Percentiles rank a stretch among this genome's conserved stretches.
These are phyloP conservation scores for Ommatoiulus sabulosus DNA, from an alignment of 2,888 invertebrate genomes.

Conservation along the genomic window DNA sequence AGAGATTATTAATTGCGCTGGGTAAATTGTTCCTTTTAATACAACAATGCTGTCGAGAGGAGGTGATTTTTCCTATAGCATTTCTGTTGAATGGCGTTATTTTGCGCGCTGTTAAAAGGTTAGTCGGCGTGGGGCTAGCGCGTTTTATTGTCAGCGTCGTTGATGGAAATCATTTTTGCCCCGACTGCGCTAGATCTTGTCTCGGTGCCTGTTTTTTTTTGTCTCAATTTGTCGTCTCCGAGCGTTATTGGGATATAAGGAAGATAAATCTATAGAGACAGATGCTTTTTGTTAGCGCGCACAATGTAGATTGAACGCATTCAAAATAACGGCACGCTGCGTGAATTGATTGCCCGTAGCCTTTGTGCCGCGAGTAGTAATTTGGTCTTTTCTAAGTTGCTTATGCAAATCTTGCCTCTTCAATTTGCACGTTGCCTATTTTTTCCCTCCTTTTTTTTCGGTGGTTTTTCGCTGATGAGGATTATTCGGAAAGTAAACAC, in stretches of 20 bases:
- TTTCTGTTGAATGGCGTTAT: neutral
- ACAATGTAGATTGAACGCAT: constrained; percentile 29
- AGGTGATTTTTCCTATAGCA: neutral
- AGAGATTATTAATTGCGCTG: too few species aligned
- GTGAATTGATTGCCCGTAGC: constrained; percentile 36
- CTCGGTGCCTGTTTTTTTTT: constrained; percentile 36
- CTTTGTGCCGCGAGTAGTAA: constrained; percentile 31
- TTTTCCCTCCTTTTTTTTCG: neutral
- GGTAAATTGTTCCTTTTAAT: neutral
- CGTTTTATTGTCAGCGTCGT: neutral
- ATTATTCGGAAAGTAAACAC: constrained; percentile 35
- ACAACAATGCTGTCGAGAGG: neutral
- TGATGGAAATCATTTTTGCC: constrained; percentile 36
- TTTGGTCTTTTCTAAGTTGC: constrained; percentile 43
- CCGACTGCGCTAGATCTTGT: constrained; percentile 35
- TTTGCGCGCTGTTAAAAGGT: neutral
- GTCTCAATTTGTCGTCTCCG: constrained; percentile 21
- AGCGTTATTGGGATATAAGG: constrained; percentile 43
- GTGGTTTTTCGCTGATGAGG: neutral
- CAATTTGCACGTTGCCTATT: neutral
- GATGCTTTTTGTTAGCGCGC: constrained; percentile 21
- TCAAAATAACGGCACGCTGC: constrained; percentile 29
- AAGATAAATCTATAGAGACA: constrained; percentile 40
- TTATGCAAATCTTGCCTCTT: constrained; percentile 33
- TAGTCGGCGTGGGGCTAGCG: neutral